phyloP scores from a whole-genome alignment of 2,888 invertebrate species.

The Anthoptus insignis region DNA sequence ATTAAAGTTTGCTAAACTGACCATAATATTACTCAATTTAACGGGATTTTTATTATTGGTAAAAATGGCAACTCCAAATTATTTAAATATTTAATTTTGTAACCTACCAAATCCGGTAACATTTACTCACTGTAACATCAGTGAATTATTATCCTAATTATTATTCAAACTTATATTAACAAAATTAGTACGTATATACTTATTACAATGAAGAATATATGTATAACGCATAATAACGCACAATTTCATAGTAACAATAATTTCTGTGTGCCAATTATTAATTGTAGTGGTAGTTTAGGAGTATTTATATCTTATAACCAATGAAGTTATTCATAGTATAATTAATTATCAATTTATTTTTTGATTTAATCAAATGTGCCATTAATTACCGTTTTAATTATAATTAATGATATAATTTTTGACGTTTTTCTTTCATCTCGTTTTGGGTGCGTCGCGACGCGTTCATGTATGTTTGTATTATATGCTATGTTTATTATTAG shows the following conservation, averaged over 20 bases:
- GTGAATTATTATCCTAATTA: constrained; percentile 12
- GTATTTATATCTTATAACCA: constrained; percentile 26
- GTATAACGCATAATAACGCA: constrained; percentile 39
- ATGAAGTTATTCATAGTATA: constrained; percentile 36
- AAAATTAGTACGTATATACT: too few species aligned
- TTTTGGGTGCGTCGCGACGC: constrained; percentile 78
- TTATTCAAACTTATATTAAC: too few species aligned
- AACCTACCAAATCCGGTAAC: background rate
- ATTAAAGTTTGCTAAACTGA: too few species aligned
- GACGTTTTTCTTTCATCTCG: constrained; percentile 68
- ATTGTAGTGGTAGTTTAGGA: constrained; percentile 12
- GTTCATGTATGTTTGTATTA: constrained; percentile 80
- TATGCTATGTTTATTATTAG: constrained; percentile 65
- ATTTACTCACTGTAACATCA: background rate
- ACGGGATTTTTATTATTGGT: too few species aligned
- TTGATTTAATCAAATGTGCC: constrained; percentile 36
- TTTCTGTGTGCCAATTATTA: constrained; percentile 47
- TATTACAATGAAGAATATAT: constrained; percentile 7
- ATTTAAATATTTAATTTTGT: background rate
- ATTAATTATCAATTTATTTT: constrained; percentile 35
- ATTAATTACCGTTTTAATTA: constrained; percentile 48
- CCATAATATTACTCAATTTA: too few species aligned
- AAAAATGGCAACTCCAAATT: constrained; percentile 26
- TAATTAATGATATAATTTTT: constrained; percentile 49
- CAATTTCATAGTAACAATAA: constrained; percentile 27